These are phyloP conservation scores for Calliopum simillimum DNA, from an alignment of 2,888 invertebrate species.

Conservation along the genomic window DNA sequence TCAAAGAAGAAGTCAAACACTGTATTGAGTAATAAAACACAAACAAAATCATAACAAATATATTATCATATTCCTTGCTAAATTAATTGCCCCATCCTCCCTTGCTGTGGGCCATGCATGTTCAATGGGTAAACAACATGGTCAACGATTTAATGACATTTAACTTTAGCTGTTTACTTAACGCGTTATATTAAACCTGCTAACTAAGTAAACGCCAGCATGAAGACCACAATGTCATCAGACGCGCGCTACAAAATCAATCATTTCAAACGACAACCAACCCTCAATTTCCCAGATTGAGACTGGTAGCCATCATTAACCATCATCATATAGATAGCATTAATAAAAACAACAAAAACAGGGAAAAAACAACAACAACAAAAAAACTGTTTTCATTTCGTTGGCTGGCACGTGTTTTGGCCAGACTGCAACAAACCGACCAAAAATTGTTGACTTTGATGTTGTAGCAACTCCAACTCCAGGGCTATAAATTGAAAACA, in stretches of 20 bases:
- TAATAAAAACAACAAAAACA: conserved; percentile 17
- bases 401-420: conserved; percentile 1
- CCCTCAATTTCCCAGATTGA: too few relatives aligned
- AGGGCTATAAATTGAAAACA: too few relatives aligned
- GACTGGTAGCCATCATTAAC: conserved; percentile 16
- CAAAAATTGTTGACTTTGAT: conserved; percentile 14
- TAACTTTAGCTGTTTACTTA: conserved; percentile 6
- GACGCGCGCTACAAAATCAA: neutral
- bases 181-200: neutral
- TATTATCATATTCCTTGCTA: too few relatives aligned
- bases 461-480: too few relatives aligned
- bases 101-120: too few relatives aligned
- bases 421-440: conserved; percentile 3
- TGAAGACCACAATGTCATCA: neutral
- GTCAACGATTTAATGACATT: conserved; percentile 1
- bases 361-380: too few relatives aligned
- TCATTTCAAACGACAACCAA: neutral
- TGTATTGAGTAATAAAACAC: too few relatives aligned
- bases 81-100: too few relatives aligned
- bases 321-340: conserved; percentile 14
- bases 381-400: conserved; percentile 6
- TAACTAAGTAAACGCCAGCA: neutral
- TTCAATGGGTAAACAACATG: too few relatives aligned
- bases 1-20: too few relatives aligned
- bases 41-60: too few relatives aligned